Base-by-base conservation (phyloP, 2,113 vertebrate species). In the Pygathrix nemaeus region DNA sequence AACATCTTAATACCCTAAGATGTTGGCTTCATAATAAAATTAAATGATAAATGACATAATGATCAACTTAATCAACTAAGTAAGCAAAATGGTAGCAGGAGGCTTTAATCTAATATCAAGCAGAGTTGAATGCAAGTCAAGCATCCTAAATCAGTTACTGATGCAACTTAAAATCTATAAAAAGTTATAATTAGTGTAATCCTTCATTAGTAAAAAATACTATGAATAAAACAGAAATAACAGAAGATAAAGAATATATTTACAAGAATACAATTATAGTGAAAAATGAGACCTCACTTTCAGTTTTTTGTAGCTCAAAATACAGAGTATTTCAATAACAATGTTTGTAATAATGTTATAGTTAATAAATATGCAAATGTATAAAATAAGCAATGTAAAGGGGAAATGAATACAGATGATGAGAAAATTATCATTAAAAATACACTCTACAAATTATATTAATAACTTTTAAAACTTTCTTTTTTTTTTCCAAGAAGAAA, bases 391-490 rank as follows among this genome's bases (percentile, higher is more conserved):
- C 8, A 97, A 61, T 35, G 27, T 48, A 95, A 84, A 91, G 14
- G 25, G 16, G 2, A 16, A 79, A 82, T 59, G 27, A 21, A 21
- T 84, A 5, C 27, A 88, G 61, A 32, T 93, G 70, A 96, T 61
- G 30, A 94, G 43, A 86, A 94, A 83, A 72, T 89, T 38, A 68
- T 66, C 2, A 23, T 90, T 40, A 52, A 66, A 97, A 93, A 52
- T 79, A 43, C 8, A 70, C n/a, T 93, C 20, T 1, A 80, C 6
- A 86, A 55, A 18, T 52, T 72, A 64, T 38, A 52, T 40, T 66
- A 86, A 66, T 57, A 55, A 55, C 75, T 93, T 91, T 32, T 70
- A 83, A 94, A 94, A 35, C 11, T 76, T 70, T 25, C 17, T 8
- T 20, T 55, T 55, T 82, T 64, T 64, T 86, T 27, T 8, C 11